These are phyloP conservation scores for Drosophila suzukii DNA, from an alignment of 1,140 invertebrate species.

Conservation along the genomic window DNA sequence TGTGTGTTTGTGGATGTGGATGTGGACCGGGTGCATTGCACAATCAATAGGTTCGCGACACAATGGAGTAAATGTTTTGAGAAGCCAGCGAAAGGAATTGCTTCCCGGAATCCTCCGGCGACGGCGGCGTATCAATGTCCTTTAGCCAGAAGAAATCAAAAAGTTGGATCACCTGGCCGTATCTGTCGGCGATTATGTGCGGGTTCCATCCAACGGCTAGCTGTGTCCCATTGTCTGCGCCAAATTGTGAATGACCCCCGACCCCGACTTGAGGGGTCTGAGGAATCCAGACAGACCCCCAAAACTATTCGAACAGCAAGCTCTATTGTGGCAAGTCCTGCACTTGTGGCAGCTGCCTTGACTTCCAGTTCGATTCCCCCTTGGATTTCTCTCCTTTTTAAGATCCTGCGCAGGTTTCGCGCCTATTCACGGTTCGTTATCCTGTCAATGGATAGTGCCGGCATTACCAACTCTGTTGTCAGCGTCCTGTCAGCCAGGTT, in stretches of 20 bases:
- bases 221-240: slow-evolving; percentile 65
- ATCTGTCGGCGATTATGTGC: slow-evolving; percentile 72
- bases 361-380: slow-evolving; percentile 28
- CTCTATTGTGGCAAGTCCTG: slow-evolving; percentile 42
- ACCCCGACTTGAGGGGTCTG: slow-evolving; percentile 1
- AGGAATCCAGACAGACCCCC: slow-evolving; percentile 41
- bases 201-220: slow-evolving; percentile 58
- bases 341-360: slow-evolving; percentile 76
- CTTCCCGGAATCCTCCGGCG: slow-evolving; percentile 73
- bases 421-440: slow-evolving; percentile 84
- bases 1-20: slow-evolving; percentile 12
- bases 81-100: slow-evolving; percentile 84
- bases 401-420: slow-evolving; percentile 56
- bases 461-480: slow-evolving; percentile 65
- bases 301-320: slow-evolving; percentile 4
- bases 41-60: slow-evolving; percentile 66
- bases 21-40: slow-evolving; percentile 69
- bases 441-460: slow-evolving; percentile 67
- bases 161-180: slow-evolving; percentile 82
- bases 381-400: slow-evolving; percentile 5
- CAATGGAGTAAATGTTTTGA: slow-evolving; percentile 83
- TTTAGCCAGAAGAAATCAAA: slow-evolving; percentile 82
- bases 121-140: slow-evolving; percentile 74
- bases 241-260: slow-evolving; percentile 71
- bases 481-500: slow-evolving; percentile 50